phyloP scores from a whole-genome alignment of 2,113 vertebrate genomes.

The Penelope pileata region DNA sequence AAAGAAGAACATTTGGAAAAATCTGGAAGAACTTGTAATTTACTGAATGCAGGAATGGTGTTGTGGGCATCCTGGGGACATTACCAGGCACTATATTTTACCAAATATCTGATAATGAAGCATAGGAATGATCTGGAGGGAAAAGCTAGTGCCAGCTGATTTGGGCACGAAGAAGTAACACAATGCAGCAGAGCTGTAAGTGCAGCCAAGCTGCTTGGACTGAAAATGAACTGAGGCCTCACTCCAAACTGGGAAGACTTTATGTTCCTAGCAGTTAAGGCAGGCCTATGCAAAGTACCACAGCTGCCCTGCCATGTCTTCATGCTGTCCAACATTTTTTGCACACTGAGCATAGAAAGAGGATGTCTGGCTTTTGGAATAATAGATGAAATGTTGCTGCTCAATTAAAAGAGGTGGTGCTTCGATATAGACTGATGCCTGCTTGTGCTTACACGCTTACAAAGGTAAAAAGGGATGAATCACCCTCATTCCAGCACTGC shows the following conservation, averaged over 20 bases:
- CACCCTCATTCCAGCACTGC: background rate
- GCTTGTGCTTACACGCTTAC: background rate
- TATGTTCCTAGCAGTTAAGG: background rate
- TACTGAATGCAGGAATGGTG: background rate
- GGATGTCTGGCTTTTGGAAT: background rate
- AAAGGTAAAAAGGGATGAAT: background rate
- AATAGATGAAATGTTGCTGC: background rate
- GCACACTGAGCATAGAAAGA: background rate
- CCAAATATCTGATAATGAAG: background rate
- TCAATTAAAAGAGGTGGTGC: background rate
- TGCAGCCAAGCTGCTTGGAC: background rate
- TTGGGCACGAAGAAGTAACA: background rate
- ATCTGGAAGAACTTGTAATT: background rate
- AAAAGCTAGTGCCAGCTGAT: background rate
- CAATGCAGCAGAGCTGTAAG: fast-evolving
- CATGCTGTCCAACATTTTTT: background rate
- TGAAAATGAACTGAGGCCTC: background rate
- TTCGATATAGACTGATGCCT: background rate
- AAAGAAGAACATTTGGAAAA: background rate
- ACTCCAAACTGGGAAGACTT: background rate
- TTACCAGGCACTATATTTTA: fast-evolving
- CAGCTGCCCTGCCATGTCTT: background rate
- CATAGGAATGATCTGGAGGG: background rate
- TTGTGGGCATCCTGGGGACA: background rate
- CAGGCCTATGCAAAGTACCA: background rate